Evolutionary conservation across 2,797 vertebrate genomes (phyloP), one percentile per base, ranked within the genome.

Genomic region (Choloepus didactylus): DNA sequence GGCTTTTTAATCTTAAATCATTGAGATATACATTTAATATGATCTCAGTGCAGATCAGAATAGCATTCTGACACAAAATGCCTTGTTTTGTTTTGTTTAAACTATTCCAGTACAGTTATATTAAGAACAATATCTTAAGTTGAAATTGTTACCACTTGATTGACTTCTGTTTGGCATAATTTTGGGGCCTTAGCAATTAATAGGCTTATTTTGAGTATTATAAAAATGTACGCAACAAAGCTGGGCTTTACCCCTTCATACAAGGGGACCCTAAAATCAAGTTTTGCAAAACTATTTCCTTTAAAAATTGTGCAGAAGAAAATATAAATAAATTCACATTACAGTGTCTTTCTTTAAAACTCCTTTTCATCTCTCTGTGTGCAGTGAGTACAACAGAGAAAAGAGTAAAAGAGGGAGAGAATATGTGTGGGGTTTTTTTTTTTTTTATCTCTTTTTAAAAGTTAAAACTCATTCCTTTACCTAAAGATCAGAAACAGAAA

Each of bases 301-400:
- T 87, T 87, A 87, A 91, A 89, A 89, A 66, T 16, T 66, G 3
- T 35, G 10, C 54, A 46, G 54, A 70, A 38, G 10, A 82, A 93
- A 91, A 94, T 56, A 64, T 80, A 76, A 46, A 19, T 60, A 69
- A 83, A 87, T 56, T 89, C 49, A 41, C 2, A 44, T 2, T 41
- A 66, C 19, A 44, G 11, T 41, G 27, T 51, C 27, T 91, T 91
- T 90, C 88, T 82, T 89, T 69, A 72, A 87, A 86, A 90, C 54
- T 54, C 31, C 49, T 66, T 76, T 60, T 46, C 49, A 56, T 44
- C n/a, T 14, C 16, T 66, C 29, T 19, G 66, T 9, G 41, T 62
- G 21, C n/a, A 62, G 44, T 70, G 69, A 31, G 73, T 27, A 62
- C 69, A 25, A 64, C 23, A 59, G 19, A 51, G 27, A 35, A 8